Base-by-base conservation (phyloP, 2,888 invertebrate species). In the Sminthurinus aureus region DNA sequence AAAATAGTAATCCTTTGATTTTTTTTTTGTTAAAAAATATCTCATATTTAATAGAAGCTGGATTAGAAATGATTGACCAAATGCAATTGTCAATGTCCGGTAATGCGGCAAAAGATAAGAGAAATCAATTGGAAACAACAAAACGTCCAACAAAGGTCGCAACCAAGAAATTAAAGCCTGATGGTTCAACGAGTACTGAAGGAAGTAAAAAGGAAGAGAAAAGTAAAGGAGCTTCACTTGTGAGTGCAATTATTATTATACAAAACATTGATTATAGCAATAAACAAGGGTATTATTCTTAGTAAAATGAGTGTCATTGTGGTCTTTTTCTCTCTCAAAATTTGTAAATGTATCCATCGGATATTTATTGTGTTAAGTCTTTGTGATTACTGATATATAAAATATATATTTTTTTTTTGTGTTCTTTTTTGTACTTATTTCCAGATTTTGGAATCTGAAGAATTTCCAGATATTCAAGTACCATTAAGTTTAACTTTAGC, bases 71-170 rank as follows among this genome's bases (percentile, higher is more conserved):
- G 90, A 91, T 88, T 89, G 88, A 88, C 58, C 87, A 88, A 74
- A 86, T 86, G 84, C 84, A 92, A 84, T 90, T 95, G n/a, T 95
- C 95, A 88, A 94, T 96, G 83, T 95, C 96, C 13, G 96, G 96
- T 78, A 94, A 95, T 85, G 95, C 95, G 22, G 96, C 96, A 80
- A 96, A 96, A 91, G 96, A 96, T 90, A 96, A 96, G 90, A 93
- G 96, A 74, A 93, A 94, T 85, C 82, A 52, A 81, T 24, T 20
- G 81, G 82, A 12, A 85, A 81, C 15, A n/a, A 77, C 71, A n/a
- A 86, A 87, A 79, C 82, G 88, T 13, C 84, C 85, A 12, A 85
- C 87, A 13, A 87, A 87, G 77, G 85, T 84, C 12, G 87, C 88
- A 1, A 85, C 86, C 3, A 88, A 87, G 71, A 88, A 87, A 73